Conservation (phyloP, 2,888 invertebrate species). For the Latrodectus elegans region DNA sequence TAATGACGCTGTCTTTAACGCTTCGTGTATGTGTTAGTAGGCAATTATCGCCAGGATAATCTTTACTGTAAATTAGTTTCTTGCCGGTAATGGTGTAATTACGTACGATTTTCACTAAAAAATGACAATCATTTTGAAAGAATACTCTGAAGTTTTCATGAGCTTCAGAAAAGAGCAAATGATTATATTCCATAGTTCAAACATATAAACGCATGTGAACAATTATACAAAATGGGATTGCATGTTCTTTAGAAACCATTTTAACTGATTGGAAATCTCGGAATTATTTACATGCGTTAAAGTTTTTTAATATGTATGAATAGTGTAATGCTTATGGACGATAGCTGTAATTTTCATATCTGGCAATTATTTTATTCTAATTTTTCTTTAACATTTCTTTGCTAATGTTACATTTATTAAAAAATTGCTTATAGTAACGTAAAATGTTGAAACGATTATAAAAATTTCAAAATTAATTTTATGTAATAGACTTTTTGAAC, state of each 20-base stretch:
- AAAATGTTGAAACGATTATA: too few species aligned
- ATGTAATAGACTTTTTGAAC: too few species aligned
- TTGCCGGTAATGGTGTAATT: slow-evolving; percentile 37
- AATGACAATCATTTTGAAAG: slow-evolving; percentile 29
- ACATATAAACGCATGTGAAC: neutral
- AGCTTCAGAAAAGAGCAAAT: neutral
- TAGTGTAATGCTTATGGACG: too few species aligned
- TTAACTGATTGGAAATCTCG: neutral
- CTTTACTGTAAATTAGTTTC: slow-evolving; percentile 43
- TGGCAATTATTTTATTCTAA: too few species aligned
- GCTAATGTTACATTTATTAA: too few species aligned
- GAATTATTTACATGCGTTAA: neutral
- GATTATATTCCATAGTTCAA: neutral
- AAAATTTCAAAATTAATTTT: too few species aligned
- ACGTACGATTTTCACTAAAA: slow-evolving; percentile 17
- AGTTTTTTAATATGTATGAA: neutral
- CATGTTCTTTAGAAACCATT: neutral
- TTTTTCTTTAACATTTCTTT: too few species aligned
- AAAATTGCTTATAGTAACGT: too few species aligned
- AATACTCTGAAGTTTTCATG: neutral
- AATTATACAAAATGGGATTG: neutral
- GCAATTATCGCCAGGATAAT: slow-evolving; percentile 39
- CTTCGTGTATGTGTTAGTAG: slow-evolving; percentile 39
- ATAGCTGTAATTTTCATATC: too few species aligned
- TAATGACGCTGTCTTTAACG: neutral